These are phyloP conservation scores for Laodelphax striatellus DNA, from an alignment of 1,140 invertebrate genomes.

Conservation along the genomic window DNA sequence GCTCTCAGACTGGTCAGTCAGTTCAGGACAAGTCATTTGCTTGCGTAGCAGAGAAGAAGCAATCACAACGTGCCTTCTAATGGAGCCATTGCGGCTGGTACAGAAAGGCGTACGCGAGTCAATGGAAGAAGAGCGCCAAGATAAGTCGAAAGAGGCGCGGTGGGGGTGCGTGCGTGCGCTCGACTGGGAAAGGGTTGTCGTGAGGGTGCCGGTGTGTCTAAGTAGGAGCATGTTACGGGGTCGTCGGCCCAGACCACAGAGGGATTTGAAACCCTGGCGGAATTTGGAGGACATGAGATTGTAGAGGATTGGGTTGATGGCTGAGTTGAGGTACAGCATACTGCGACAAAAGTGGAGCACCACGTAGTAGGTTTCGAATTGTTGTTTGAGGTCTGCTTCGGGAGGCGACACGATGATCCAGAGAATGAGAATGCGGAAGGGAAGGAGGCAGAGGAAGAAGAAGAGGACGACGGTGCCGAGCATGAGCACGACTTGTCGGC, in stretches of 20 bases:
- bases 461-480: constrained; percentile 69
- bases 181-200: constrained; percentile 21
- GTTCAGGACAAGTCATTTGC: constrained; percentile 2
- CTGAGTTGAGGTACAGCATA: constrained; percentile 78
- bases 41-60: constrained; percentile 15
- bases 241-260: constrained; percentile 38
- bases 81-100: constrained; percentile 24
- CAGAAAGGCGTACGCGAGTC: constrained; percentile 24
- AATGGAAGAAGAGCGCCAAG: constrained; percentile 22
- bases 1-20: constrained; percentile 13
- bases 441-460: constrained; percentile 78
- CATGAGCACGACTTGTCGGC: constrained; percentile 67
- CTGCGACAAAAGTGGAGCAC: constrained; percentile 70
- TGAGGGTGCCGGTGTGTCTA: constrained; percentile 20
- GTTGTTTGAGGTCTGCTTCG: constrained; percentile 43
- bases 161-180: constrained; percentile 11
- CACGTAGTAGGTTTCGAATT: constrained; percentile 61
- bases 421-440: constrained; percentile 71
- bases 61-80: constrained; percentile 33
- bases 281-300: constrained; percentile 81
- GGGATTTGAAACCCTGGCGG: constrained; percentile 54
- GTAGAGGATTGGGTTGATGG: constrained; percentile 71
- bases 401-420: constrained; percentile 57
- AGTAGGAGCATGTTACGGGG: constrained; percentile 9
- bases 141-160: constrained; percentile 16